Conservation (phyloP, 2,888 invertebrate species). For the Agapetus fuscipes region DNA sequence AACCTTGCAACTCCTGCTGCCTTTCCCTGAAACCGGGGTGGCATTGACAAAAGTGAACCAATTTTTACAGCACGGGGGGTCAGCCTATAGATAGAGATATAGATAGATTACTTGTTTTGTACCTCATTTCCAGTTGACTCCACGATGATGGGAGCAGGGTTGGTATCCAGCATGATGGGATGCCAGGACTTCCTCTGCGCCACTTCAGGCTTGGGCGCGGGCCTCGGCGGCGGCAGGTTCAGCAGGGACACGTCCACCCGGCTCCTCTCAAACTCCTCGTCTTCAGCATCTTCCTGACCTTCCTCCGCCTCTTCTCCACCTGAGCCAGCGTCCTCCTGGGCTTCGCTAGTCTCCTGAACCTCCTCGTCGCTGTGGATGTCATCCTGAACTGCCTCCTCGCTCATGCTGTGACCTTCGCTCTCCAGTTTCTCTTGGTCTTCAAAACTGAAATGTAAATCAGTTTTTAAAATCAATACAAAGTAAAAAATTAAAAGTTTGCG, state of each 20-base stretch:
- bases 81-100: too few species aligned
- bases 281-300: slow-evolving; percentile 8
- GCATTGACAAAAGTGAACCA: too few species aligned
- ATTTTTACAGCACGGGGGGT: too few species aligned
- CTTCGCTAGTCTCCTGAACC: not conserved
- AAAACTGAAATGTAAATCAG: slow-evolving; percentile 15
- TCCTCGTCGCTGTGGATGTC: not conserved
- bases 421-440: slow-evolving; percentile 19
- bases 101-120: too few species aligned
- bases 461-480: too few species aligned
- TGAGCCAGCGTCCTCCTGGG: not conserved
- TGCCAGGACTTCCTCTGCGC: slow-evolving; percentile 52
- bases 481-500: too few species aligned
- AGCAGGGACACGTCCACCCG: slow-evolving; percentile 37
- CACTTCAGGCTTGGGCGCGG: slow-evolving; percentile 37
- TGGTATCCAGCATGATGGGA: slow-evolving; percentile 53
- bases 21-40: too few species aligned
- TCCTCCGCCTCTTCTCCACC: not conserved
- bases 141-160: slow-evolving; percentile 33
- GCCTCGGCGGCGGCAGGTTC: slow-evolving; percentile 42
- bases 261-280: slow-evolving; percentile 31
- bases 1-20: too few species aligned
- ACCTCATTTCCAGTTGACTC: slow-evolving; percentile 22
- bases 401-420: slow-evolving; percentile 1
- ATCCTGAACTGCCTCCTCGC: too few species aligned